phyloP scores from a whole-genome alignment of 2,888 invertebrate genomes.

The Carabus problematicus region DNA sequence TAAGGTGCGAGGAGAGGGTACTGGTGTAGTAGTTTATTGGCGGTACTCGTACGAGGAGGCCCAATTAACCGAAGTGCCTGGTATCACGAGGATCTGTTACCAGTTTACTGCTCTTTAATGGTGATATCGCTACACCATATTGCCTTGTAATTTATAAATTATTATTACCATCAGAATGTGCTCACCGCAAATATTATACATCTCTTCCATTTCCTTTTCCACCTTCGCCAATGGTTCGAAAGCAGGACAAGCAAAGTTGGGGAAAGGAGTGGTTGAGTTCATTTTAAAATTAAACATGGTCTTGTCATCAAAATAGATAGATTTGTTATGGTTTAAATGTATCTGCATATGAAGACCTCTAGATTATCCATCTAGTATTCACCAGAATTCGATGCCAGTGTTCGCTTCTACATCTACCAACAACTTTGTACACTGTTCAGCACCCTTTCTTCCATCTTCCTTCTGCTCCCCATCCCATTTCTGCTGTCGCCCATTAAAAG shows the following conservation, averaged over 20 bases:
- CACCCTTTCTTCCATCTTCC: background rate
- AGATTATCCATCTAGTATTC: too few species aligned
- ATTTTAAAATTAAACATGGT: background rate
- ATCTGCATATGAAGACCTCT: too few species aligned
- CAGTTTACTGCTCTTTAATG: conserved; percentile 24
- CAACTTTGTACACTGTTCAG: too few species aligned
- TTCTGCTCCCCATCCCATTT: background rate
- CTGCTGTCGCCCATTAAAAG: conserved; percentile 5
- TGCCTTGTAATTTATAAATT: conserved; percentile 25
- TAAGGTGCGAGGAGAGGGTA: background rate
- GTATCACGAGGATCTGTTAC: conserved; percentile 12
- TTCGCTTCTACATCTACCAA: too few species aligned
- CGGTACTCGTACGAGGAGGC: conserved; percentile 4
- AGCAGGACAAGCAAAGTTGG: background rate
- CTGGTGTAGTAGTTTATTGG: conserved; percentile 18
- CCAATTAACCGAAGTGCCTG: conserved; percentile 23
- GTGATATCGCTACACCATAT: conserved; percentile 20
- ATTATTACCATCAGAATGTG: conserved; percentile 16
- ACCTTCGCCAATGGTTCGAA: background rate
- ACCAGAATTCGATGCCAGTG: too few species aligned
- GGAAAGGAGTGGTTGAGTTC: background rate
- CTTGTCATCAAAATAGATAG: too few species aligned
- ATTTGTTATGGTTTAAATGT: background rate
- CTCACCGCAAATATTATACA: conserved; percentile 12
- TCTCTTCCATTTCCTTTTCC: background rate